Evolutionary conservation across 2,113 vertebrate genomes (phyloP).

Genomic region (Sciurus niger): DNA sequence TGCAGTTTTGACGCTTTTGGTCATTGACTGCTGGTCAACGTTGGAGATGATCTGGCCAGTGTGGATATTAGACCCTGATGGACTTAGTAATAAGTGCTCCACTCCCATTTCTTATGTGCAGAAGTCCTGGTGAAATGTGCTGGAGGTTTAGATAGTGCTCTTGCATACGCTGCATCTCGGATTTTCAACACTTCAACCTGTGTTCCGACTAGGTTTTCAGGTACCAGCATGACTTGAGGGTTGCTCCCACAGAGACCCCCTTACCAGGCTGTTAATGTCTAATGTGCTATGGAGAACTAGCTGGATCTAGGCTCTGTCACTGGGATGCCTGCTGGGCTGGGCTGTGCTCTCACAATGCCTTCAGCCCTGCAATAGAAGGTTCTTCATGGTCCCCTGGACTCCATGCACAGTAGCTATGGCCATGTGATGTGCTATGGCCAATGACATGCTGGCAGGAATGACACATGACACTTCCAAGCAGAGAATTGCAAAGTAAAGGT

Average conservation of each 20-base stretch:
- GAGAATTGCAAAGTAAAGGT: background rate
- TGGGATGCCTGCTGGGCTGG: background rate
- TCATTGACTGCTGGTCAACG: fast-evolving
- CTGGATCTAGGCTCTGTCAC: too few relatives aligned
- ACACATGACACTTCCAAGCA: too few relatives aligned
- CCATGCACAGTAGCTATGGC: background rate
- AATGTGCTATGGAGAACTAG: fast-evolving
- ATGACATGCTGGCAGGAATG: background rate
- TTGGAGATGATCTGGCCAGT: background rate
- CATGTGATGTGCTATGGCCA: background rate
- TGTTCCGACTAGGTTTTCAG: fast-evolving
- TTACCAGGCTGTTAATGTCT: fast-evolving
- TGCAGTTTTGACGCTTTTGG: background rate
- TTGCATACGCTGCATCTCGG: fast-evolving
- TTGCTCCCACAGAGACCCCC: background rate
- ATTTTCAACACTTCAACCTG: too few relatives aligned
- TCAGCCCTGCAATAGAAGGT: background rate
- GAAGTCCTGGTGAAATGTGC: background rate
- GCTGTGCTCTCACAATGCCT: background rate
- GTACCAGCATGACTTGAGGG: fast-evolving
- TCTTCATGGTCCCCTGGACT: background rate
- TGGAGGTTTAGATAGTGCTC: background rate
- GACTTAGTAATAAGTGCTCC: background rate
- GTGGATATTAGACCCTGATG: background rate
- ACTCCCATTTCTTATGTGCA: fast-evolving